phyloP scores from a whole-genome alignment of 2,797 vertebrate genomes.

The Graptemys geographica region DNA sequence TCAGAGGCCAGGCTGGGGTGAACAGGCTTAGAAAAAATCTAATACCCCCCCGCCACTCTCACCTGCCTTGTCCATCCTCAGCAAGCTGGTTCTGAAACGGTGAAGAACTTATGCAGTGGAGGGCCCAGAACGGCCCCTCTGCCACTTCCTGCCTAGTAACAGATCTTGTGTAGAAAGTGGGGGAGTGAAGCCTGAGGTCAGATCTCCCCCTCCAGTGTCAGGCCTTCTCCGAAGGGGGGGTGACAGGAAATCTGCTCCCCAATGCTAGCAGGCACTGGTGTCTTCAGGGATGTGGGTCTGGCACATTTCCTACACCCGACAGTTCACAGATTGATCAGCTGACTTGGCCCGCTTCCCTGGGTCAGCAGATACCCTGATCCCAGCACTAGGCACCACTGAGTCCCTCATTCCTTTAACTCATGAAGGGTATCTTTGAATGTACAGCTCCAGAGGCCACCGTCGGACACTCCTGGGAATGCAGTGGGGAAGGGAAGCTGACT shows the following conservation, averaged over 20 bases:
- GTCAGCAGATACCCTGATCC: not conserved
- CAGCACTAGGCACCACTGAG: not conserved
- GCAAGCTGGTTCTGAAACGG: not conserved
- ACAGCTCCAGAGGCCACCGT: not conserved
- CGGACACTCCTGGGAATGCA: not conserved
- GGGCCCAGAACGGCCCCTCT: no score
- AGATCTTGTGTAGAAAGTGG: no score
- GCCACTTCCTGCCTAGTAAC: no score
- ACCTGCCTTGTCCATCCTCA: not conserved
- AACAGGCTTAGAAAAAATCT: not conserved
- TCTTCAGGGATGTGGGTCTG: not conserved
- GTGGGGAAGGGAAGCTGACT: not conserved
- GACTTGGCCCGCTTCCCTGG: no score
- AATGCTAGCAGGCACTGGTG: not conserved
- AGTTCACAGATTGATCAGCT: not conserved
- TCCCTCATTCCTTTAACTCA: not conserved
- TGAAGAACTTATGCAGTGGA: no score
- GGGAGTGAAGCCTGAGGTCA: no score
- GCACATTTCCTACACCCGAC: no score
- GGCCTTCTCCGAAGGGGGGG: not conserved
- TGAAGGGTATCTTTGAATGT: not conserved
- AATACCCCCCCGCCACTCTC: not conserved
- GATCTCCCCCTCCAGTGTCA: no score
- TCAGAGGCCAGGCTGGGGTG: not conserved
- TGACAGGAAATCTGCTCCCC: not conserved